phyloP scores from a whole-genome alignment of 2,888 invertebrate species.

The Linyphia triangularis region DNA sequence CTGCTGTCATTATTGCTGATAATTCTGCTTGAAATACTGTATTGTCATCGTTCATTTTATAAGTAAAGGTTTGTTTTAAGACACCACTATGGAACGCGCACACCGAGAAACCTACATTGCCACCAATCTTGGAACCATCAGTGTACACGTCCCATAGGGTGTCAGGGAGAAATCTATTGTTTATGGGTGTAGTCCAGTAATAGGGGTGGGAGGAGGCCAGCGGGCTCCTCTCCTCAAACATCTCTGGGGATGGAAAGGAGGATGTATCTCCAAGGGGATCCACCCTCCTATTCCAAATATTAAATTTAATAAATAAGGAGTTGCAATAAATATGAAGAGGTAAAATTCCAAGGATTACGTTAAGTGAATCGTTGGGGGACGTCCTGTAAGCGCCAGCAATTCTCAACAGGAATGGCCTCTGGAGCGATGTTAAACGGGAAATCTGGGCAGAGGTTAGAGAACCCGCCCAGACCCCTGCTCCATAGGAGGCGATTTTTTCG shows the following conservation, averaged over 20 bases:
- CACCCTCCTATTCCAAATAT: background rate
- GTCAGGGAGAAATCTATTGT: background rate
- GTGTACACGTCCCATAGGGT: background rate
- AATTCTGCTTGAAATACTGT: background rate
- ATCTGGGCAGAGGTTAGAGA: background rate
- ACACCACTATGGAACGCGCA: background rate
- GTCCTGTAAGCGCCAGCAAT: background rate
- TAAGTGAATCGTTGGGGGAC: background rate
- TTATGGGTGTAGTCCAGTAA: background rate
- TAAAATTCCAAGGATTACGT: background rate
- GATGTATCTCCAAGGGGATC: background rate
- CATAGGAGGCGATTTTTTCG: background rate
- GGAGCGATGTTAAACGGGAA: background rate
- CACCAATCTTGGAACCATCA: background rate
- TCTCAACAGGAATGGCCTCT: background rate
- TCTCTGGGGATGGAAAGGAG: background rate
- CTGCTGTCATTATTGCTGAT: background rate
- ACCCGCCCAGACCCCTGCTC: background rate
- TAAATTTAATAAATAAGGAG: background rate
- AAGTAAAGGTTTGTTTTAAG: background rate
- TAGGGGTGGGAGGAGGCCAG: background rate
- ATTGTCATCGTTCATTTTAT: background rate
- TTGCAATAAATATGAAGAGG: background rate
- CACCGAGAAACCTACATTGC: background rate
- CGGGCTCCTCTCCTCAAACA: background rate